Evolutionary conservation across 2,888 invertebrate species (phyloP).

Genomic region (Xanthorhoe spadicearia): DNA sequence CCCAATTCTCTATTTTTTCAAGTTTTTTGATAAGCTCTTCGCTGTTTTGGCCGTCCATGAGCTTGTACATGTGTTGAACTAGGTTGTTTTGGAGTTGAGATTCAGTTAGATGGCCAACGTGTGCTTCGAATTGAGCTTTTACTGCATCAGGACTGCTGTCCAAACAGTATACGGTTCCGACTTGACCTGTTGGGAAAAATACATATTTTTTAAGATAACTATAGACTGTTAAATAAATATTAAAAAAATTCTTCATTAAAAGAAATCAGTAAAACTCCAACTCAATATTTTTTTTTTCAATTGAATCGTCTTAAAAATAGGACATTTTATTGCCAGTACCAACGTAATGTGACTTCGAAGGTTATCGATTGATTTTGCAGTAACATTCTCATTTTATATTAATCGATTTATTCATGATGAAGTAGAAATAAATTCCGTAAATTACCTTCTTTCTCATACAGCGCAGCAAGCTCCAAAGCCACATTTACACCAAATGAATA

Average conservation of each 20-base stretch:
- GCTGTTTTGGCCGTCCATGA: conserved; percentile 49
- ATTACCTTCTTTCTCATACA: conserved; percentile 41
- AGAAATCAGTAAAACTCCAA: no score
- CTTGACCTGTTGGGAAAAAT: conserved; percentile 46
- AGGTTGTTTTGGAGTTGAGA: conserved; percentile 51
- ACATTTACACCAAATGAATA: conserved; percentile 49
- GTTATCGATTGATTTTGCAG: no score
- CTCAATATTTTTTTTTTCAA: no score
- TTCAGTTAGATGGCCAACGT: conserved; percentile 51
- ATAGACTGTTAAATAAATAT: not conserved
- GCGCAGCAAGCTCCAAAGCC: conserved; percentile 44
- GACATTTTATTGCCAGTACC: no score
- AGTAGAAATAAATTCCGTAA: not conserved
- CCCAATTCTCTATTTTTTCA: conserved; percentile 45
- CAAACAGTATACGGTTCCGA: conserved; percentile 56
- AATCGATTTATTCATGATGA: not conserved
- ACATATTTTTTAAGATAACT: not conserved
- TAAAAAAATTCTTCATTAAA: no score
- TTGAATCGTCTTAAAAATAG: no score
- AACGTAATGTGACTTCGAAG: no score
- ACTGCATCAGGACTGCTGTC: conserved; percentile 60
- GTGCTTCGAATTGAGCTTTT: conserved; percentile 51
- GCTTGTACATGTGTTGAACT: conserved; percentile 51
- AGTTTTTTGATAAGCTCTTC: conserved; percentile 47
- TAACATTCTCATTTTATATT: no score